These are phyloP conservation scores for Blomia tropicalis DNA, from an alignment of 2,888 invertebrate species.

Conservation along the genomic window DNA sequence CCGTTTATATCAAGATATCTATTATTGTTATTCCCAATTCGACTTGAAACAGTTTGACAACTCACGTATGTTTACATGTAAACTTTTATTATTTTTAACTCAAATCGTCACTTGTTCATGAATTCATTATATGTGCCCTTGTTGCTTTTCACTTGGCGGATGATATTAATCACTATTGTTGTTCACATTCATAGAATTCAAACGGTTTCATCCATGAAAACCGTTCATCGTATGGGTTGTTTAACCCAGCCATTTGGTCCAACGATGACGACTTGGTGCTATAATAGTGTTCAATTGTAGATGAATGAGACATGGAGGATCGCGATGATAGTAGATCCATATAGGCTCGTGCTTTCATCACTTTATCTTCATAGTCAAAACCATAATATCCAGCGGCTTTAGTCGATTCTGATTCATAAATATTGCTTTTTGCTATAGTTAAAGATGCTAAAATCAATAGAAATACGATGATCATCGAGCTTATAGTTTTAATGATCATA, in stretches of 20 bases:
- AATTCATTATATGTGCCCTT: background rate
- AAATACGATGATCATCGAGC: too few species aligned
- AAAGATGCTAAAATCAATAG: too few species aligned
- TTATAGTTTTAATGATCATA: too few species aligned
- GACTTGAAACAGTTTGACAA: background rate
- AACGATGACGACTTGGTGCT: too few species aligned
- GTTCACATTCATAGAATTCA: conserved; percentile 11
- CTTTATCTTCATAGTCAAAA: conserved; percentile 8
- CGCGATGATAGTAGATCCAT: conserved; percentile 1
- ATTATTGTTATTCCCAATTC: conserved; percentile 12
- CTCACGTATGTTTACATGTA: background rate
- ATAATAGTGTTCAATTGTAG: background rate
- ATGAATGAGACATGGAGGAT: background rate
- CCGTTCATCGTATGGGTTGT: background rate
- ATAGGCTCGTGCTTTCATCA: conserved; percentile 1
- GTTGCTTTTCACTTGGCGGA: background rate
- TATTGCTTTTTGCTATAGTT: too few species aligned
- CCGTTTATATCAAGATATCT: conserved; percentile 2
- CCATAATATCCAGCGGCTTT: background rate
- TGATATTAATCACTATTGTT: background rate
- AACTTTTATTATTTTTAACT: background rate
- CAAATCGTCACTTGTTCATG: background rate
- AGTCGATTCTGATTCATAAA: too few species aligned
- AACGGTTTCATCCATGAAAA: conserved; percentile 7
- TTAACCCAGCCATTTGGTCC: background rate